Percentiles rank a stretch among this genome's conserved stretches.
These are phyloP conservation scores for Dione vanillae DNA, from an alignment of 2,888 invertebrate genomes.

Conservation along the genomic window DNA sequence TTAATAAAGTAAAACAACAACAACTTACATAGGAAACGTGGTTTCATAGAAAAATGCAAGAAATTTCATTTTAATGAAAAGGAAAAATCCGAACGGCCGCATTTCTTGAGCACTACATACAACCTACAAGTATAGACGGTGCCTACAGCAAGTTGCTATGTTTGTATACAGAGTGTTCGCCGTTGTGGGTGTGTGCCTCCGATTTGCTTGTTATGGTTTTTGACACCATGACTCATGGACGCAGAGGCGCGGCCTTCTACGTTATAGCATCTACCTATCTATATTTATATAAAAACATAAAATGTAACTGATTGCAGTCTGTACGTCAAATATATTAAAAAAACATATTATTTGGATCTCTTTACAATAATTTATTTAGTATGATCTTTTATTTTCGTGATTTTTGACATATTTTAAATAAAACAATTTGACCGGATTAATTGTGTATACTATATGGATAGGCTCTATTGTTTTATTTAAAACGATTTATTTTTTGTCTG, in stretches of 20 bases:
- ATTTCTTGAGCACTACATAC: conserved; percentile 7
- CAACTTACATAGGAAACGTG: neutral
- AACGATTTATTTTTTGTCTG: too few species aligned
- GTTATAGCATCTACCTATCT: neutral
- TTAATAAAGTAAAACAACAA: conserved; percentile 1
- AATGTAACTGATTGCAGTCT: too few species aligned
- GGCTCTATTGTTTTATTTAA: too few species aligned
- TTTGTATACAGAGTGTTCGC: conserved; percentile 23
- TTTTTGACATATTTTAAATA: too few species aligned
- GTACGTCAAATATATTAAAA: neutral
- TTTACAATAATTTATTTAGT: too few species aligned
- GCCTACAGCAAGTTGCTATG: conserved; percentile 19
- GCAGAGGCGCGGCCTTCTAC: conserved; percentile 32
- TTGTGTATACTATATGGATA: too few species aligned
- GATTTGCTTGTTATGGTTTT: conserved; percentile 48
- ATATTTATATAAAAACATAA: neutral
- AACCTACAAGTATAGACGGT: neutral
- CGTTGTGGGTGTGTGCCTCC: conserved; percentile 33
- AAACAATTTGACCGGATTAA: too few species aligned
- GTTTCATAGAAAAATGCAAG: neutral
- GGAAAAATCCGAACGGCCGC: conserved; percentile 22
- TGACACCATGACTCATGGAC: conserved; percentile 48
- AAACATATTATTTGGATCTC: too few species aligned
- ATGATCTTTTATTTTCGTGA: too few species aligned
- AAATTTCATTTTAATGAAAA: conserved; percentile 16